These are phyloP conservation scores for Geopemphigus sp. DNA, from an alignment of 1,140 invertebrate species.

Conservation along the genomic window DNA sequence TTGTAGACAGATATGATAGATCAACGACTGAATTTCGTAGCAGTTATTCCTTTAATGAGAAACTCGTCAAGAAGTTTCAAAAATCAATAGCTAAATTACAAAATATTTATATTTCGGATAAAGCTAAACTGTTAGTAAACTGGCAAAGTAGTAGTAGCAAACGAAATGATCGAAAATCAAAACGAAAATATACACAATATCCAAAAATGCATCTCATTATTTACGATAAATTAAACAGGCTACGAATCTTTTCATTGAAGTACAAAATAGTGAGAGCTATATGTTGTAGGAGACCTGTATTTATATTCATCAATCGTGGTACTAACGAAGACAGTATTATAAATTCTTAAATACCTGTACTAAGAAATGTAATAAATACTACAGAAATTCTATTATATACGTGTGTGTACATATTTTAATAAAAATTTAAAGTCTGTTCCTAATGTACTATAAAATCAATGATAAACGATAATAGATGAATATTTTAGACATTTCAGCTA, in stretches of 20 bases:
- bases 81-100: too few species aligned
- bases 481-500: too few species aligned
- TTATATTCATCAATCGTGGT: not conserved
- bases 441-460: not conserved
- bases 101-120: too few species aligned
- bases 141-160: too few species aligned
- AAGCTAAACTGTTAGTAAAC: too few species aligned
- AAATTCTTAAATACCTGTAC: not conserved
- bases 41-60: too few species aligned
- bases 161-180: not conserved
- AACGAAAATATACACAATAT: not conserved
- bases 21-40: too few species aligned
- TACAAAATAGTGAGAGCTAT: not conserved
- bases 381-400: too few species aligned
- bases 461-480: not conserved
- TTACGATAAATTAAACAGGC: not conserved
- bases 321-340: not conserved
- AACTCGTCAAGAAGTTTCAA: too few species aligned
- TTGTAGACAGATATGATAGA: too few species aligned
- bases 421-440: not conserved
- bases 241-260: not conserved
- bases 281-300: slow-evolving; percentile 7
- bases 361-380: not conserved
- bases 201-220: not conserved
- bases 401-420: not conserved